Evolutionary conservation across 2,113 vertebrate genomes (phyloP).

Genomic region (Caretta caretta): DNA sequence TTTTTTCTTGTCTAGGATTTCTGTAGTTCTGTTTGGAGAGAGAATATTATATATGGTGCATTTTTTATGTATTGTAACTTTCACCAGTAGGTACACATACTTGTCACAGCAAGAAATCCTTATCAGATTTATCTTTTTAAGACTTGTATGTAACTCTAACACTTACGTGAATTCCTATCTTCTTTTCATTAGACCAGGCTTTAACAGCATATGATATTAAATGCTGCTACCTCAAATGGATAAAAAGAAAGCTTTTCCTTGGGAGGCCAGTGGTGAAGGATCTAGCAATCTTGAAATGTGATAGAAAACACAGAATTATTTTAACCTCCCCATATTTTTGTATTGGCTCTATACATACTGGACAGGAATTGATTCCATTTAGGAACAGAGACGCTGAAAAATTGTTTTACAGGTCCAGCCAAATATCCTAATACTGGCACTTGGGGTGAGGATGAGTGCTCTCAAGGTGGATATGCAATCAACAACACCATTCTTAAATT

Average conservation of each 20-base stretch:
- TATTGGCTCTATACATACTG: neutral
- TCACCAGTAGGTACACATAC: neutral
- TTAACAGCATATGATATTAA: neutral
- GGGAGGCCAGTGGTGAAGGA: neutral
- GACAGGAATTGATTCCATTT: neutral
- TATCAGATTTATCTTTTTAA: neutral
- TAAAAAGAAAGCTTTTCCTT: neutral
- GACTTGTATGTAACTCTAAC: neutral
- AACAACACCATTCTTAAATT: conserved; percentile 21
- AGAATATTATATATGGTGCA: neutral
- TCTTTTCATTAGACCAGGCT: neutral
- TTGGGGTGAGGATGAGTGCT: neutral
- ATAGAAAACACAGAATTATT: neutral
- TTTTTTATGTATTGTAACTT: neutral
- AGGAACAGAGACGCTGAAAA: neutral
- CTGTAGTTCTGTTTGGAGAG: neutral
- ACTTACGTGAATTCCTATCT: neutral
- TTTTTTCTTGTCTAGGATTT: neutral
- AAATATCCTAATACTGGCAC: neutral
- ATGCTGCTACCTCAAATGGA: neutral
- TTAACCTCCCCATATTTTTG: neutral
- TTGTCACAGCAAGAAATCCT: neutral
- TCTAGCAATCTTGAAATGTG: neutral
- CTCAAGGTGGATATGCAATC: conserved; percentile 28
- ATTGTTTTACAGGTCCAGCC: neutral